Percentiles rank a stretch among this genome's conserved stretches.
These are phyloP conservation scores for Percopsis omiscomaycus DNA, from an alignment of 2,797 vertebrate genomes.

Conservation along the genomic window DNA sequence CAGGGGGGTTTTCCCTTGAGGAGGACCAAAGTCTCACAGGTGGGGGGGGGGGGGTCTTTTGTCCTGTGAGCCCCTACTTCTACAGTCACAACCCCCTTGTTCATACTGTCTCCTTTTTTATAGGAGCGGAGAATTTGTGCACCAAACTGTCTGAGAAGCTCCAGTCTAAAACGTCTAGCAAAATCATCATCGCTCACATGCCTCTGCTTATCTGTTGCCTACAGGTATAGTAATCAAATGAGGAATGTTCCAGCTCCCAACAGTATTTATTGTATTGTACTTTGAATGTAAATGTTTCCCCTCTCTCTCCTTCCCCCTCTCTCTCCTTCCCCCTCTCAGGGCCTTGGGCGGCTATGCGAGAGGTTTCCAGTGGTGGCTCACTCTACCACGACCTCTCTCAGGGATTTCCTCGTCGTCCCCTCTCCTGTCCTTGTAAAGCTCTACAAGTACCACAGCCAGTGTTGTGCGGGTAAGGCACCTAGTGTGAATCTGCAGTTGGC, in stretches of 20 bases:
- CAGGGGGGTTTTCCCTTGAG: no score
- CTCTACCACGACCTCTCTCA: conserved; percentile 87
- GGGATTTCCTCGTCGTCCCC: conserved; percentile 93
- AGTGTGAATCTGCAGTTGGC: neutral
- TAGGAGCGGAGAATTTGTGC: conserved; percentile 94
- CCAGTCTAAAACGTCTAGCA: conserved; percentile 95
- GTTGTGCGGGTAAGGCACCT: conserved; percentile 80
- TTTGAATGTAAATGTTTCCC: neutral
- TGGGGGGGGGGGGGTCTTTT: neutral
- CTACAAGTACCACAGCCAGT: conserved; percentile 95
- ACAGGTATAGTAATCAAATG: conserved; percentile 75
- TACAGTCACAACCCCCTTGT: conserved; percentile 1
- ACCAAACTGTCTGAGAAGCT: conserved; percentile 94
- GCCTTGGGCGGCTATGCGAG: conserved; percentile 91
- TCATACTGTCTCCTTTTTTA: conserved; percentile 5
- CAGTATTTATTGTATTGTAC: neutral
- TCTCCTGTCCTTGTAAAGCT: conserved; percentile 95
- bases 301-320: neutral
- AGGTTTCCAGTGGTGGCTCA: conserved; percentile 93
- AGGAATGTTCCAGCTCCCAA: neutral
- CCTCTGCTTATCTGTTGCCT: conserved; percentile 94
- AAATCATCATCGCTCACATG: conserved; percentile 95
- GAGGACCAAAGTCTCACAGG: neutral
- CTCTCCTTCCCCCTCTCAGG: conserved; percentile 67
- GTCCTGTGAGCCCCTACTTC: neutral